Percentiles rank a stretch among this genome's conserved stretches.
phyloP scores from a whole-genome alignment of 2,113 vertebrate genomes.

The Hippocampus guttulatus region DNA sequence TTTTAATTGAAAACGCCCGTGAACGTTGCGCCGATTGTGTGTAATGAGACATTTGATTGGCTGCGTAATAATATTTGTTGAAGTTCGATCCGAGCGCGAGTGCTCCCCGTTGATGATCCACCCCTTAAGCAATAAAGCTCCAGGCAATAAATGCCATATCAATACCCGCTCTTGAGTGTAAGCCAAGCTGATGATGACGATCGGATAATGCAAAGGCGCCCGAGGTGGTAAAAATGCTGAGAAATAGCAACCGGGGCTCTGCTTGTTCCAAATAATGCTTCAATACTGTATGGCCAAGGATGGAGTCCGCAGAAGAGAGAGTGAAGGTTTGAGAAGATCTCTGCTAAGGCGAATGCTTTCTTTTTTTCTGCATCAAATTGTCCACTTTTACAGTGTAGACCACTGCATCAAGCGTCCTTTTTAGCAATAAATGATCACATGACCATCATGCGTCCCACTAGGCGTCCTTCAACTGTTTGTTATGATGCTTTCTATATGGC shows the following conservation, averaged over 20 bases:
- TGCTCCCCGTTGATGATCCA: conserved; percentile 36
- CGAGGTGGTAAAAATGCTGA: conserved; percentile 5
- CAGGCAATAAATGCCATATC: conserved; percentile 54
- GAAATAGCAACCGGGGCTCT: not conserved
- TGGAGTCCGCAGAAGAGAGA: conserved; percentile 19
- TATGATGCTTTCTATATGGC: too few species aligned
- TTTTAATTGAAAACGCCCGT: conserved; percentile 37
- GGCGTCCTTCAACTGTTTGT: too few species aligned
- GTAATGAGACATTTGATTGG: conserved; percentile 9
- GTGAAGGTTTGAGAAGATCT: not conserved
- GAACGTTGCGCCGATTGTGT: conserved; percentile 8
- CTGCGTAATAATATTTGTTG: not conserved
- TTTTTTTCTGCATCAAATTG: too few species aligned
- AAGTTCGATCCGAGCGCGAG: not conserved
- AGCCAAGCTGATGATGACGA: conserved; percentile 50
- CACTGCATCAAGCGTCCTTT: not conserved
- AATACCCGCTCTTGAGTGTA: conserved; percentile 49
- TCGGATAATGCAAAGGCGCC: conserved; percentile 48
- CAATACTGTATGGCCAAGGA: conserved; percentile 35
- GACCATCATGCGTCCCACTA: too few species aligned
- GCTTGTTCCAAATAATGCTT: conserved; percentile 53
- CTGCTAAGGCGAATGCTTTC: not conserved
- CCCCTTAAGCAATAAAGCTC: conserved; percentile 50
- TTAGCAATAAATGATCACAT: not conserved
- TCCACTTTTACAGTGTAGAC: too few species aligned